Evolutionary conservation across 2,888 invertebrate genomes (phyloP).

Genomic region (Dioctria rufipes): DNA sequence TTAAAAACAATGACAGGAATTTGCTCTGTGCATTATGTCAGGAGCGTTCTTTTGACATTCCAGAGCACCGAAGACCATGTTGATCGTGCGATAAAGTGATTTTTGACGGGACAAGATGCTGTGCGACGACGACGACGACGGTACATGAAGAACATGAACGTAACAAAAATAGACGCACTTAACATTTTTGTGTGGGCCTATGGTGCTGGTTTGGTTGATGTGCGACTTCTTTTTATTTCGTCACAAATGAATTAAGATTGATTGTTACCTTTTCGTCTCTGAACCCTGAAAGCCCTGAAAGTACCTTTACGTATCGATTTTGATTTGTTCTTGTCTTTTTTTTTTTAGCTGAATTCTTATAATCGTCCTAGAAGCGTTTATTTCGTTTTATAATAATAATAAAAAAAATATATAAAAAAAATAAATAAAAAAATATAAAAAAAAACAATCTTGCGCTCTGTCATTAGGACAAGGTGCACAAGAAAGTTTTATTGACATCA

Average conservation of each 20-base stretch:
- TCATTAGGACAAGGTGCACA: slow-evolving; percentile 50
- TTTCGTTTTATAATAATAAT: slow-evolving; percentile 13
- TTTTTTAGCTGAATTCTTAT: background rate
- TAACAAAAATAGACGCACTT: slow-evolving; percentile 44
- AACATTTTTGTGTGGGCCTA: slow-evolving; percentile 43
- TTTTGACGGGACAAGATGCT: slow-evolving; percentile 13
- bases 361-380: slow-evolving; percentile 4
- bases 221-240: slow-evolving; percentile 22
- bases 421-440: too few relatives aligned
- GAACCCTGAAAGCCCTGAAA: background rate
- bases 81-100: slow-evolving; percentile 38
- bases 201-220: background rate
- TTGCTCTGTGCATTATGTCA: slow-evolving; percentile 37
- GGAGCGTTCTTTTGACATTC: slow-evolving; percentile 33
- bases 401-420: too few relatives aligned
- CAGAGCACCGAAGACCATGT: background rate
- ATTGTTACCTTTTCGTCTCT: slow-evolving; percentile 23
- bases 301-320: background rate
- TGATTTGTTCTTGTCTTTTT: background rate
- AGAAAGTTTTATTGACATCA: slow-evolving; percentile 48
- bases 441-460: background rate
- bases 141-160: slow-evolving; percentile 14
- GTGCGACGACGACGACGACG: too few relatives aligned
- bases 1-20: slow-evolving; percentile 47
- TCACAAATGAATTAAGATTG: slow-evolving; percentile 44